Conservation (phyloP, 2,113 vertebrate genomes). For the Isurus oxyrinchus region DNA sequence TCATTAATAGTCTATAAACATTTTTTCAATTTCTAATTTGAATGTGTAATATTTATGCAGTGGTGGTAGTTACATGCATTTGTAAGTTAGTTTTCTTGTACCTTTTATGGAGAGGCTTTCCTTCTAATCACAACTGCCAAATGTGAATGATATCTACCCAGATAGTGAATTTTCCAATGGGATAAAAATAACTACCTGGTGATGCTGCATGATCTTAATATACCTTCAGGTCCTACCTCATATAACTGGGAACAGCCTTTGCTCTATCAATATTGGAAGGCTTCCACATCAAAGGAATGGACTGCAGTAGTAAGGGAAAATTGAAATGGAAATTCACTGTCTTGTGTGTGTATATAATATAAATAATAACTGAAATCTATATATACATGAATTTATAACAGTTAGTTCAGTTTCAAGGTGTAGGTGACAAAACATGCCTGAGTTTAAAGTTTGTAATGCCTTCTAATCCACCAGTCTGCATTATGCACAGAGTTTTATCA, state of each 20-base stretch:
- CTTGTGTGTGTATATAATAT: conserved; percentile 29
- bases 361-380: conserved; percentile 1
- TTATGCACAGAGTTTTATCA: background rate
- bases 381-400: background rate
- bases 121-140: conserved; percentile 27
- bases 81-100: conserved; percentile 24
- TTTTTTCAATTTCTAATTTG: background rate
- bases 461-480: background rate
- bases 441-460: background rate
- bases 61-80: background rate
- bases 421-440: background rate
- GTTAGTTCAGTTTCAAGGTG: background rate
- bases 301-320: background rate
- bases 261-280: background rate
- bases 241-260: background rate
- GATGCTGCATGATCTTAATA: conserved; percentile 31
- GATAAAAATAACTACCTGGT: conserved; percentile 32
- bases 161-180: conserved; percentile 13
- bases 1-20: background rate
- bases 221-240: conserved; percentile 30
- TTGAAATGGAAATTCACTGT: conserved; percentile 34
- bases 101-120: conserved; percentile 7
- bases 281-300: conserved; percentile 14
- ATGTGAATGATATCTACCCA: conserved; percentile 22
- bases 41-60: conserved; percentile 8